Base-by-base conservation (phyloP, 2,888 invertebrate genomes). In the Iphiclides podalirius region DNA sequence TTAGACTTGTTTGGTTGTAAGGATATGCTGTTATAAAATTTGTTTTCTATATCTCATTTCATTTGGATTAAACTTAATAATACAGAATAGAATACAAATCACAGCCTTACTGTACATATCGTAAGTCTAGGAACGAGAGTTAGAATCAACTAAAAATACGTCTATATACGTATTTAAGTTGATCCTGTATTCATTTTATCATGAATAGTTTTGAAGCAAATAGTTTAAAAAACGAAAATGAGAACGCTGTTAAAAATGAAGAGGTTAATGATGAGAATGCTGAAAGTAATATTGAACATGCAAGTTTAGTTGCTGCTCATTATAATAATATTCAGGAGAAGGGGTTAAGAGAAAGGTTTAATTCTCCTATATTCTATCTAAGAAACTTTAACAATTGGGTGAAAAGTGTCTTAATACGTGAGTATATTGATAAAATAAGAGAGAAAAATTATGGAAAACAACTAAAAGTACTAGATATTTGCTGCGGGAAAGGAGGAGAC, bases 371-470 rank as follows among this genome's bases (percentile, higher is more conserved):
- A 63, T 94, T 96, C 66, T 94, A 95, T 73, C 91, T 99, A 89
- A 91, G 99, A 59, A 99, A 98, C 82, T 98, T 99, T 73, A 99
- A 99, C 79, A 99, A 99, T 79, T 99, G 99, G 99, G 93, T 98
- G 9, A 99, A 99, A 87, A 96, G 96, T 78, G 95, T 97, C 89
- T 89, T 98, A 0, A 98, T 99, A 64, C 93, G 95, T 91, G 92
- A 95, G 82, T 94, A 94, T 79, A 85, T 92, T 64, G 92, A 86
- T 55, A 93, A 92, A 75, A 90, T 93, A 37, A 93, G 91, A 66
- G 90, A 91, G 58, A 93, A 92, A 64, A 91, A 91, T 55, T 90
- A 92, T 56, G 93, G 93, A n/a, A 90, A 91, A 45, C 90, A 92
- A 0, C 63, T 95, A 20, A 90, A 91, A 51, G 96, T 97, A 0